A percentile compares a stretch with the other conserved stretches of the same genome.
Evolutionary conservation across 2,888 invertebrate genomes (phyloP).

Genomic region (Carabus problematicus): DNA sequence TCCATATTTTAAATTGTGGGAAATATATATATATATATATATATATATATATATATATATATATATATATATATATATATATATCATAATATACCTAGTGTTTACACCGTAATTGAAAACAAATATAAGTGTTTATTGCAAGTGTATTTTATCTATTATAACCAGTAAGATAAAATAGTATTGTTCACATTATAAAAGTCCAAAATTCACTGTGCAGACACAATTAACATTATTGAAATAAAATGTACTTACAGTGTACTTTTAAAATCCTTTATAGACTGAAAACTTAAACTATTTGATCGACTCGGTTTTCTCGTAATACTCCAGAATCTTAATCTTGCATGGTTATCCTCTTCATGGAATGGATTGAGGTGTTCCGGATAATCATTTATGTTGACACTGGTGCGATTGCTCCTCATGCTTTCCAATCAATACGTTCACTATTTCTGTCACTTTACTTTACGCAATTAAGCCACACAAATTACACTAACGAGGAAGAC

Average conservation of each 20-base stretch:
- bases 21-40: too few relatives aligned
- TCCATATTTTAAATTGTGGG: too few relatives aligned
- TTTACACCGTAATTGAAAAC: too few relatives aligned
- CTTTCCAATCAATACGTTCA: background rate
- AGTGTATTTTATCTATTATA: too few relatives aligned
- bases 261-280: conserved; percentile 51
- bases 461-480: conserved; percentile 1
- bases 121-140: too few relatives aligned
- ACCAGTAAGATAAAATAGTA: too few relatives aligned
- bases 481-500: background rate
- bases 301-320: conserved; percentile 63
- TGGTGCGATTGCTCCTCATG: conserved; percentile 32
- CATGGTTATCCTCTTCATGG: conserved; percentile 63
- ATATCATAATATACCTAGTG: too few relatives aligned
- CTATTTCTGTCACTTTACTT: conserved; percentile 1
- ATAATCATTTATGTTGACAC: conserved; percentile 63
- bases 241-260: conserved; percentile 67
- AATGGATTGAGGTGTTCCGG: conserved; percentile 81
- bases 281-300: conserved; percentile 69
- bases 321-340: conserved; percentile 68
- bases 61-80: too few relatives aligned
- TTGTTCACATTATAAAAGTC: too few relatives aligned
- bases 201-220: too few relatives aligned
- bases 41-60: too few relatives aligned
- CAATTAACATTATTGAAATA: background rate